phyloP scores from a whole-genome alignment of 2,797 vertebrate species.

The Menidia menidia region DNA sequence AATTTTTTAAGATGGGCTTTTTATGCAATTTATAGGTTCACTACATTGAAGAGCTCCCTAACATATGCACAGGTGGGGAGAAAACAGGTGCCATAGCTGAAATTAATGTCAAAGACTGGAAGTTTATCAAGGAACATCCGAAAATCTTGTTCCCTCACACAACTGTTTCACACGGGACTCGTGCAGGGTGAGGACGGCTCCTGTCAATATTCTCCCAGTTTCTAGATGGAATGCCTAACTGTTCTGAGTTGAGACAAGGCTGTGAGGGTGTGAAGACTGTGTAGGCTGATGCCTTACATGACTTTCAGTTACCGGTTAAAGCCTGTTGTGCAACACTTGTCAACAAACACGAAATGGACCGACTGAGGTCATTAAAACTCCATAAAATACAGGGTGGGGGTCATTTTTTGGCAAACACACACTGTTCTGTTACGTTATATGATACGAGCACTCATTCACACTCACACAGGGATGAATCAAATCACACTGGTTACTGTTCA shows the following conservation, averaged over 20 bases:
- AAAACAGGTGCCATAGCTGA: no score
- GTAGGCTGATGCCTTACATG: constrained; percentile 13
- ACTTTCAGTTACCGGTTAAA: constrained; percentile 25
- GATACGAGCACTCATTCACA: not conserved
- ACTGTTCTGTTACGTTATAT: constrained; percentile 37
- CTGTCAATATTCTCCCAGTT: constrained; percentile 10
- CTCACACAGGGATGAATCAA: constrained; percentile 15
- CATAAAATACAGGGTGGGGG: not conserved
- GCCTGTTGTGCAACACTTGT: constrained; percentile 51
- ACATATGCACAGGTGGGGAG: no score
- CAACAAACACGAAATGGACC: constrained; percentile 66
- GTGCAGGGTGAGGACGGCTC: constrained; percentile 10
- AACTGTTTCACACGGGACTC: constrained; percentile 17
- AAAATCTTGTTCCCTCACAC: no score
- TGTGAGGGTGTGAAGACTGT: constrained; percentile 1
- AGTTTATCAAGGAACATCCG: no score
- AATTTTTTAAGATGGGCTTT: not conserved
- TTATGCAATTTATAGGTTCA: not conserved
- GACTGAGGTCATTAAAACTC: constrained; percentile 33
- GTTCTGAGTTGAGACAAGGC: not conserved
- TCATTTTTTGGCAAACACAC: constrained; percentile 37
- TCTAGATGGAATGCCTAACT: not conserved
- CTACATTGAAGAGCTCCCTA: not conserved
- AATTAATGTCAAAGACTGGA: no score
- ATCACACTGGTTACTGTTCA: constrained; percentile 5